These are phyloP conservation scores for sheep (Ovis aries) DNA, from an alignment of 2,113 vertebrate species.

Conservation along the genomic window DNA sequence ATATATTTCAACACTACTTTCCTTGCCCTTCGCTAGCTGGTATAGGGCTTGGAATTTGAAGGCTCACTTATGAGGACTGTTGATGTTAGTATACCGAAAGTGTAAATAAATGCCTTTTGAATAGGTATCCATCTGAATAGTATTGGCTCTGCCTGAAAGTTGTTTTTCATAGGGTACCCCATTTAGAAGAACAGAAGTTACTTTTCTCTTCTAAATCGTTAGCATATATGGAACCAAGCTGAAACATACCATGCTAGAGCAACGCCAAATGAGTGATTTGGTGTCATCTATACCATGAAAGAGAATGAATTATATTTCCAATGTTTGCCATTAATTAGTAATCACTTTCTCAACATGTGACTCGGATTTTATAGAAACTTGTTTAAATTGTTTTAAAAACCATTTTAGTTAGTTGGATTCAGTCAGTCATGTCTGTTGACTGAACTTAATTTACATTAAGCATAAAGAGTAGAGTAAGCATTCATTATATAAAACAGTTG, in stretches of 20 bases:
- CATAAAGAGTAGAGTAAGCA: not conserved
- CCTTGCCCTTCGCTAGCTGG: not conserved
- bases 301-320: slow-evolving; percentile 8
- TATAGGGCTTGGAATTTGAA: not conserved
- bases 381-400: slow-evolving; percentile 25
- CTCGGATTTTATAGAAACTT: slow-evolving; percentile 4
- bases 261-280: not conserved
- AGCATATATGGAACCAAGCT: not conserved
- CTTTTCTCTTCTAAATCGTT: not conserved
- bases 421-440: not conserved
- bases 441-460: not conserved
- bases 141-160: not conserved
- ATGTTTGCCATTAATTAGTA: not conserved
- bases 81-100: not conserved
- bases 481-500: not conserved
- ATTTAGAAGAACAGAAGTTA: not conserved
- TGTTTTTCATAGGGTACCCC: not conserved
- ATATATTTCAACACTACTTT: not conserved
- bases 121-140: not conserved
- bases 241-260: not conserved
- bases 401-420: not conserved
- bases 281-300: not conserved
- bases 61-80: not conserved
- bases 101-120: not conserved
- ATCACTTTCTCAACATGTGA: not conserved